phyloP scores from a whole-genome alignment of 2,797 vertebrate genomes.

The Pseudochirops corinnae region DNA sequence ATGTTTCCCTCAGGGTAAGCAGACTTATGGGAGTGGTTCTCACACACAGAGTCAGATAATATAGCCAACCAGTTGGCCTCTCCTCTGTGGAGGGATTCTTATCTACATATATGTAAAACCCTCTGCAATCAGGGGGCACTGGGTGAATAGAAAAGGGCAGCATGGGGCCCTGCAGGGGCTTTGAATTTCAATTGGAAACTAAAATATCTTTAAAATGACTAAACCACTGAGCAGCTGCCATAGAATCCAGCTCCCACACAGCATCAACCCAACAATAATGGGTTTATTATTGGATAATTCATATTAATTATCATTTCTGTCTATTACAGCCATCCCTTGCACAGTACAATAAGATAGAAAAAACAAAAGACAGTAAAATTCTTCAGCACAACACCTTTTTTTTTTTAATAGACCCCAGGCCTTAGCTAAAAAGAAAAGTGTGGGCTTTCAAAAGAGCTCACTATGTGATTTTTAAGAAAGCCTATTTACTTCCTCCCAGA shows the following conservation, averaged over 20 bases:
- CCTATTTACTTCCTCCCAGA: conserved; percentile 36
- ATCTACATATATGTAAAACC: neutral
- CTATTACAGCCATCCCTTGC: neutral
- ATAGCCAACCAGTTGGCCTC: neutral
- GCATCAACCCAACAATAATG: conserved; percentile 12
- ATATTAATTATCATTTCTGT: conserved; percentile 54
- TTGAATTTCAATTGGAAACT: conserved; percentile 34
- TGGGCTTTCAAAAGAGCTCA: conserved; percentile 40
- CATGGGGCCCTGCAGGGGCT: conserved; percentile 22
- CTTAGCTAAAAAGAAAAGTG: neutral
- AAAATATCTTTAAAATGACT: conserved; percentile 50
- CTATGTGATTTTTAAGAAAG: conserved; percentile 49
- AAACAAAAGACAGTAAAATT: conserved; percentile 40
- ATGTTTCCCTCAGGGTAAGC: neutral
- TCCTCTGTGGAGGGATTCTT: neutral
- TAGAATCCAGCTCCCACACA: conserved; percentile 19
- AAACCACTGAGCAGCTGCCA: conserved; percentile 18
- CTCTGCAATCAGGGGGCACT: neutral
- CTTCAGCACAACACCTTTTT: neutral
- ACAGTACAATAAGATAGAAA: neutral
- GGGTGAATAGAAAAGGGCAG: conserved; percentile 25
- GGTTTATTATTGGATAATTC: conserved; percentile 51
- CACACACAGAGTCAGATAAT: neutral
- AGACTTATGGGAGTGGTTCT: neutral
- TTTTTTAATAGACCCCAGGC: neutral